Base-by-base conservation (phyloP, 2,888 invertebrate species). In the Protonemura montana region DNA sequence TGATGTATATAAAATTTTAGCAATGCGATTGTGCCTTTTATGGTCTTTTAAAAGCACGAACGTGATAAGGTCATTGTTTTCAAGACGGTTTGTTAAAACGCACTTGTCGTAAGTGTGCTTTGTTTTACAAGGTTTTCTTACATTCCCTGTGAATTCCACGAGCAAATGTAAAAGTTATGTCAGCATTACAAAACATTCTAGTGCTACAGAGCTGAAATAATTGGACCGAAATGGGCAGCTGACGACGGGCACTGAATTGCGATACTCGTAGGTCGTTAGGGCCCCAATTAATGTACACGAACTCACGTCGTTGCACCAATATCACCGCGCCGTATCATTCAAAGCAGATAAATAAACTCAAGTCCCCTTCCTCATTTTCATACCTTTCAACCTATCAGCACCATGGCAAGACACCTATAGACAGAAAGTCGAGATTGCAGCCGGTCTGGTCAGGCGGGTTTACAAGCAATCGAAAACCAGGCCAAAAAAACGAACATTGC, bases 381-480 rank as follows among this genome's bases (percentile, higher is more conserved):
- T 16, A 16, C 78, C 28, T 78, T 78, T 78, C 25, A 6, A 78
- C 78, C 0, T 78, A 21, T 25, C 78, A 78, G 78, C 28, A 25
- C 78, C 78, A 2, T 26, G 5, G 78, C 27, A 78, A 78, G 78
- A 78, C 35, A 35, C 35, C 35, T 6, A 35, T 35, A 35, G 35
- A 35, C 78, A 78, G 78, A 78, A 78, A 78, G 78, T 78, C 27
- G 25, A 10, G 78, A 78, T 78, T 78, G 78, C 78, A 78, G 26
- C 78, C 78, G 13, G 78, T 78, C 78, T 78, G 27, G 78, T 78
- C 78, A 78, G 28, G 26, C 78, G n/a, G 27, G 78, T 78, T 28
- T 26, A 78, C 10, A 78, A 78, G 78, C 78, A 78, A 78, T 13
- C 78, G 78, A 78, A 78, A 78, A 78, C 78, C 27, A 78, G 78